Evolutionary conservation across 1,140 invertebrate genomes (phyloP).

Genomic region (Calosoma granatense): DNA sequence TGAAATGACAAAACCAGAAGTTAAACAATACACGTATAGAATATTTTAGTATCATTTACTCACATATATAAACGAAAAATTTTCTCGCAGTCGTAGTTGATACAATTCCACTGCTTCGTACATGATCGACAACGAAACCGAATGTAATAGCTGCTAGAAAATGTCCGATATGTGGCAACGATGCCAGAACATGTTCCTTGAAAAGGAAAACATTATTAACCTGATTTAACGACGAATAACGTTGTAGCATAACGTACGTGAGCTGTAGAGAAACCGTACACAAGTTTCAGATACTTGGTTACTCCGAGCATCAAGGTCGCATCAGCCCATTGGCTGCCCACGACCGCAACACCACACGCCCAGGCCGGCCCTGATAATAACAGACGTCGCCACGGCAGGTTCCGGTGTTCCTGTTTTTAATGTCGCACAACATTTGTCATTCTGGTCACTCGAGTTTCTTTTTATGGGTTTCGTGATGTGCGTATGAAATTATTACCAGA

Average conservation of each 20-base stretch:
- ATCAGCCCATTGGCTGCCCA: slow-evolving; percentile 51
- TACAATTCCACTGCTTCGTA: slow-evolving; percentile 41
- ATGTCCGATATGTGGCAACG: slow-evolving; percentile 46
- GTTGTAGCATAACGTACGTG: slow-evolving; percentile 34
- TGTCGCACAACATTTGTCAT: neutral
- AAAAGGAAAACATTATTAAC: slow-evolving; percentile 14
- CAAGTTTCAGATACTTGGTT: slow-evolving; percentile 47
- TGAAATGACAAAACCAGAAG: neutral
- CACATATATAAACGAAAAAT: slow-evolving; percentile 48
- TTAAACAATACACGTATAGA: neutral
- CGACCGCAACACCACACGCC: slow-evolving; percentile 46
- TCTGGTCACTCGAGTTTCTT: too few relatives aligned
- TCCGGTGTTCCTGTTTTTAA: slow-evolving; percentile 26
- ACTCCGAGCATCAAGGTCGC: slow-evolving; percentile 46
- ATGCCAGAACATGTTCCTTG: slow-evolving; percentile 45
- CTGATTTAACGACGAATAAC: neutral
- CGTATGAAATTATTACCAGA: too few relatives aligned
- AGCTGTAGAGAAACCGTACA: slow-evolving; percentile 47
- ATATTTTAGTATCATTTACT: slow-evolving; percentile 19
- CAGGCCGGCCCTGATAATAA: slow-evolving; percentile 46
- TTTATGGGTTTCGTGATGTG: too few relatives aligned
- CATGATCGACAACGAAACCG: slow-evolving; percentile 45
- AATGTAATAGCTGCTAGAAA: slow-evolving; percentile 47
- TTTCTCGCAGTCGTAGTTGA: slow-evolving; percentile 48
- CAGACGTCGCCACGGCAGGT: slow-evolving; percentile 44